Conservation (phyloP, 35 echinoderm and acorn worm genomes). For the Lytechinus pictus region DNA sequence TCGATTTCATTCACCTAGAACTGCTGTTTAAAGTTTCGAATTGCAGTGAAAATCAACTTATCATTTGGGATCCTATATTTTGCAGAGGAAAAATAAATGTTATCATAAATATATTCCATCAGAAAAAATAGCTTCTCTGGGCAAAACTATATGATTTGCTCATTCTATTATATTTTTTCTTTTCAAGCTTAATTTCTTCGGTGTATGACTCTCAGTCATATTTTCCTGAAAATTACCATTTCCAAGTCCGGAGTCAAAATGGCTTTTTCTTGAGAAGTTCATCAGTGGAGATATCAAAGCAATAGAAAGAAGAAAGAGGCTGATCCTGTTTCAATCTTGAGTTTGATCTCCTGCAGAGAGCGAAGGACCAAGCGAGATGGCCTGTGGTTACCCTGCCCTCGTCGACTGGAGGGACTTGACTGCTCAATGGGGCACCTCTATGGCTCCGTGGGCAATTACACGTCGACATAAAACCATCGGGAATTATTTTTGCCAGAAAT, state of each 20-base stretch:
- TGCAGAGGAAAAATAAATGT: no score
- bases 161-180: neutral
- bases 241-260: neutral
- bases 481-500: neutral
- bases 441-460: constrained; percentile 29
- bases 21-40: no score
- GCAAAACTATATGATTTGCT: neutral
- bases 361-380: constrained; percentile 16
- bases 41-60: no score
- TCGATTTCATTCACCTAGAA: no score
- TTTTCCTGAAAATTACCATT: neutral
- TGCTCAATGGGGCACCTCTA: neutral
- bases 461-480: constrained; percentile 8
- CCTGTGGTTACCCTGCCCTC: neutral
- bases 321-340: neutral
- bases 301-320: neutral
- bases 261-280: neutral
- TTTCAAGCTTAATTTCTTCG: neutral
- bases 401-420: neutral
- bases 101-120: no score
- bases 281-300: neutral
- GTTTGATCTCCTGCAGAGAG: neutral
- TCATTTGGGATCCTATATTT: no score
- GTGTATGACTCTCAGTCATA: no score
- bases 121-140: no score